phyloP scores from a whole-genome alignment of 2,113 vertebrate genomes.

The Hydropotes inermis region DNA sequence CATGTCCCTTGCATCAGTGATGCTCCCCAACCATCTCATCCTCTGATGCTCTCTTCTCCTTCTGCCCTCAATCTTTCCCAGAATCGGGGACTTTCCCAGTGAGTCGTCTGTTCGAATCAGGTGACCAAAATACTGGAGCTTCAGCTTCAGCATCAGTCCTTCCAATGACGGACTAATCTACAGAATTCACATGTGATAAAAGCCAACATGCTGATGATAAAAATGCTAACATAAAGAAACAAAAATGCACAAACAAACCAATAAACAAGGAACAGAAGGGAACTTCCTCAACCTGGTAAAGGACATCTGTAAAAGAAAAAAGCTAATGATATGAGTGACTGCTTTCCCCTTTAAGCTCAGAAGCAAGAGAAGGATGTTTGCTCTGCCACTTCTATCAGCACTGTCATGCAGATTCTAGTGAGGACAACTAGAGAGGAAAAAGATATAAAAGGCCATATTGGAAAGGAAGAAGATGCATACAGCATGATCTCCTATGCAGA shows the following conservation, averaged over 20 bases:
- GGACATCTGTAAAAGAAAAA: neutral
- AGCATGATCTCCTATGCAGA: neutral
- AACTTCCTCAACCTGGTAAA: neutral
- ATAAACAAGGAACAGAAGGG: neutral
- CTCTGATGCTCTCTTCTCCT: neutral
- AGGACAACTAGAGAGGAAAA: neutral
- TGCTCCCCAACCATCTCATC: neutral
- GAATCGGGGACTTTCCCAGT: neutral
- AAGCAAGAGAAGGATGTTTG: neutral
- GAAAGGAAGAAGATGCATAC: neutral
- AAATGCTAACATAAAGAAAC: neutral
- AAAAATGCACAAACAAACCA: neutral
- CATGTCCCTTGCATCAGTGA: neutral
- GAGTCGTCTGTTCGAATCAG: fast-evolving
- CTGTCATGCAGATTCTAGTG: neutral
- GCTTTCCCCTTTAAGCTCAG: neutral
- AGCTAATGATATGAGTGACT: fast-evolving
- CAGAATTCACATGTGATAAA: neutral
- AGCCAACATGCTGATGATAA: neutral
- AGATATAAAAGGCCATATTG: neutral
- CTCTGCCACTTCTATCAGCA: neutral
- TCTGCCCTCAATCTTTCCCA: neutral
- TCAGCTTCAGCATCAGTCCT: neutral
- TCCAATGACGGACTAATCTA: neutral
- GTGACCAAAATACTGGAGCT: neutral